Base-by-base conservation (phyloP, 2,113 vertebrate species). In the Sterrhoptilus dennistouni region DNA sequence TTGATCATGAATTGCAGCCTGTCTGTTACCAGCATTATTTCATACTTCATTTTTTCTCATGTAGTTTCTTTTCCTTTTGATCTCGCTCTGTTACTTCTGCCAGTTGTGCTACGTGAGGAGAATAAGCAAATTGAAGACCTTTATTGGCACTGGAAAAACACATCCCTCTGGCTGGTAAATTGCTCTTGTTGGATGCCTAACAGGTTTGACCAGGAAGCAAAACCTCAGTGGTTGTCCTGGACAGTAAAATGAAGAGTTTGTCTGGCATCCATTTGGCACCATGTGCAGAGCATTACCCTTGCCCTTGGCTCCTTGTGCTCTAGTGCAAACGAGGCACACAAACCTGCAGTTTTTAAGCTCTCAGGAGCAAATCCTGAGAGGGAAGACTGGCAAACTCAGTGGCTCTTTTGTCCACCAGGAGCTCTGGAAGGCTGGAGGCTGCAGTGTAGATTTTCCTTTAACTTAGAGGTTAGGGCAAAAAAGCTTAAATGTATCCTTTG, bases 1-100 rank as follows among this genome's bases (percentile, higher is more conserved):
- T 97, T 97, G 96, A 96, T 96, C 95, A 68, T 64, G 64, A 95
- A 95, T 68, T 89, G 76, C 92, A 93, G 85, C 90, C 85, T 89
- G 77, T 78, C 93, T 81, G 59, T 95, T 94, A 88, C 85, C 71
- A 87, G 90, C 20, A 81, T 88, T 86, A 94, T 93, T 97, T 94
- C 90, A 78, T 96, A 89, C 83, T 95, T 87, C 85, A 59, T 89
- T 86, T 93, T 90, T 83, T 63, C 78, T 70, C 75, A 22, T 96
- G 68, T 83, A 61, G 45, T 78, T 96, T 92, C 79, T 78, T 83
- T 88, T 83, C 40, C 93, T 94, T 97, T 96, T 97, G 95, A 97
- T 97, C 93, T 96, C 15, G 1, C 76, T 81, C 85, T 83, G 88
- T 95, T 95, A 81, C 38, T 92, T 93, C 83, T 93, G 83, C 93